Percentiles rank a stretch among this genome's conserved stretches.
phyloP scores from a whole-genome alignment of 2,888 invertebrate species.

The Meganola albula region DNA sequence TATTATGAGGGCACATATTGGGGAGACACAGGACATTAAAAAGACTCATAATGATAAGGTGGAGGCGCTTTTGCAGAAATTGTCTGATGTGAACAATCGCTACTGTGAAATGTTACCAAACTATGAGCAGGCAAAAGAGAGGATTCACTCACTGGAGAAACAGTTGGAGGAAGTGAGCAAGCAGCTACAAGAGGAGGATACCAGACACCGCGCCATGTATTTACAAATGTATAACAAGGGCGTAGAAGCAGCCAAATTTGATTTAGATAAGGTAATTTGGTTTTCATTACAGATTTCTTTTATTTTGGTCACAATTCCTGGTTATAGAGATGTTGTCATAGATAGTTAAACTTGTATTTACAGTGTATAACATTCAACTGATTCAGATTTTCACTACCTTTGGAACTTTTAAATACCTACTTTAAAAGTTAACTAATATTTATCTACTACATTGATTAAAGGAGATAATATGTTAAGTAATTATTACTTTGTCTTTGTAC shows the following conservation, averaged over 20 bases:
- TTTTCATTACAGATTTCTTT: neutral
- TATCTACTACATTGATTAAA: no score
- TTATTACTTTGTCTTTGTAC: slow-evolving; percentile 4
- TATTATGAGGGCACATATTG: slow-evolving; percentile 77
- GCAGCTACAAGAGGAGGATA: slow-evolving; percentile 83
- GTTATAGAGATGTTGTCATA: no score
- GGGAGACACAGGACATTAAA: slow-evolving; percentile 86
- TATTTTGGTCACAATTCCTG: no score
- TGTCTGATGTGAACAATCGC: slow-evolving; percentile 85
- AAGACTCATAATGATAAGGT: slow-evolving; percentile 88
- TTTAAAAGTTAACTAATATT: no score
- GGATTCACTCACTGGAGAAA: slow-evolving; percentile 82
- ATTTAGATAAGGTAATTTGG: slow-evolving; percentile 81
- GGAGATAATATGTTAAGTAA: no score
- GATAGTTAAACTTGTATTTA: no score
- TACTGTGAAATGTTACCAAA: slow-evolving; percentile 87
- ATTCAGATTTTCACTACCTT: no score
- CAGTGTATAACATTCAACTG: no score
- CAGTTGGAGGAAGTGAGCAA: slow-evolving; percentile 84
- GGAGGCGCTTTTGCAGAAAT: slow-evolving; percentile 83
- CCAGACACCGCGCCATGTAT: slow-evolving; percentile 85
- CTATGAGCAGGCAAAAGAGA: slow-evolving; percentile 84
- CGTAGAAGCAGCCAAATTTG: slow-evolving; percentile 86
- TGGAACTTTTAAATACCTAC: no score
- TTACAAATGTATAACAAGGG: slow-evolving; percentile 90